Percentiles rank a stretch among this genome's conserved stretches.
Conservation (phyloP, 2,888 invertebrate species). For the Plagodis pulveraria region DNA sequence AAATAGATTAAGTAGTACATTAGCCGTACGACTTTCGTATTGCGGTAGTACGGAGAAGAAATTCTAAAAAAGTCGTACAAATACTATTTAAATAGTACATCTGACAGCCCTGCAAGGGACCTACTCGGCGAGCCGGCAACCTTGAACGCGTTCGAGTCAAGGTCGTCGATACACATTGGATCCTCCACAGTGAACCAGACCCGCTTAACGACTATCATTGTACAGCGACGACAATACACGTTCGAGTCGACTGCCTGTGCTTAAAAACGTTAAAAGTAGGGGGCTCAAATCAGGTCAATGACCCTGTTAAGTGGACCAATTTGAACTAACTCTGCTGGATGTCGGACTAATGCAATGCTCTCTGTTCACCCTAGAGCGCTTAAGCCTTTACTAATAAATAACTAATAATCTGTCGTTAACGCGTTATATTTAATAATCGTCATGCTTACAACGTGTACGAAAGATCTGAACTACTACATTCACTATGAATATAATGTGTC, state of each 20-base stretch:
- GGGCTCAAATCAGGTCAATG: conserved; percentile 68
- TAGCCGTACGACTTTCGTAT: too few relatives aligned
- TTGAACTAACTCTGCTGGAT: conserved; percentile 58
- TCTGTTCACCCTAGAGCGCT: conserved; percentile 13
- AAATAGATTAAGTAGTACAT: too few relatives aligned
- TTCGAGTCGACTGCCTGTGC: conserved; percentile 68
- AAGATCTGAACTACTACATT: too few relatives aligned
- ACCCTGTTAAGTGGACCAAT: conserved; percentile 72
- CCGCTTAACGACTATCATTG: conserved; percentile 66
- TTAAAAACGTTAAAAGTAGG: conserved; percentile 55
- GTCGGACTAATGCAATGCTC: conserved; percentile 20
- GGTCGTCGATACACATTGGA: conserved; percentile 59
- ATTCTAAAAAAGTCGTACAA: too few relatives aligned
- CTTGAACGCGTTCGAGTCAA: conserved; percentile 73
- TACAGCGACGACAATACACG: conserved; percentile 66
- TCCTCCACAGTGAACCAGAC: conserved; percentile 54
- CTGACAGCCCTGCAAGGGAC: too few relatives aligned
- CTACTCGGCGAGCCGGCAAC: conserved; percentile 53
- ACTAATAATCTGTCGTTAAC: neutral
- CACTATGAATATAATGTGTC: too few relatives aligned
- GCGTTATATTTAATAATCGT: too few relatives aligned
- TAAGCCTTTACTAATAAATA: neutral
- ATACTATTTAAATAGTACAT: too few relatives aligned
- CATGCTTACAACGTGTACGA: too few relatives aligned
- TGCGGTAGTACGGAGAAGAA: too few relatives aligned